phyloP scores from a whole-genome alignment of 2,113 vertebrate species.

The Saccopteryx bilineata region DNA sequence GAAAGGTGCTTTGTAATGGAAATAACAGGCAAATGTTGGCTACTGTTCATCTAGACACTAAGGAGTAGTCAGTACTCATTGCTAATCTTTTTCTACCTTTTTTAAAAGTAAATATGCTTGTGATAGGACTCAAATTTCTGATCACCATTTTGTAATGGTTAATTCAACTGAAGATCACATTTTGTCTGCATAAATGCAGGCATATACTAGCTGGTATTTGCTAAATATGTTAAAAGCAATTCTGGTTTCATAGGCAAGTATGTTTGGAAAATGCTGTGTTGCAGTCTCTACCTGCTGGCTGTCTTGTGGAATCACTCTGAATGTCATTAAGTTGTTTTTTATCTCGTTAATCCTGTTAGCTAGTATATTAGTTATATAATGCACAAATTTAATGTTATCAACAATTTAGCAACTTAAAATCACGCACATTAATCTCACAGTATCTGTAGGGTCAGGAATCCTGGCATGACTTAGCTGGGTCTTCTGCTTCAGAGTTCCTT shows the following conservation, averaged over 20 bases:
- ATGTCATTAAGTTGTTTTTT: neutral
- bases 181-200: neutral
- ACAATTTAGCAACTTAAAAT: slow-evolving; percentile 17
- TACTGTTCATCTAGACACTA: neutral
- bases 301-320: neutral
- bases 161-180: slow-evolving; percentile 19
- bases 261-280: neutral
- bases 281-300: neutral
- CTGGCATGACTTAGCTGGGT: neutral
- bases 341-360: neutral
- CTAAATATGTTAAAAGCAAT: neutral
- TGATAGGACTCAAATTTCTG: slow-evolving; percentile 49
- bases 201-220: neutral
- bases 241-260: neutral
- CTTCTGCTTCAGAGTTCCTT: neutral
- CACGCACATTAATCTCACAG: neutral
- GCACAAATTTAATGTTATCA: neutral
- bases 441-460: neutral
- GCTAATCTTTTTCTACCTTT: neutral
- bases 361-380: neutral
- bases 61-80: neutral
- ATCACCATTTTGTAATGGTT: neutral
- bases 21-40: neutral
- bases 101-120: neutral
- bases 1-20: slow-evolving; percentile 45